Percentiles rank a stretch among this genome's conserved stretches.
phyloP scores from a whole-genome alignment of 2,113 vertebrate genomes.

The Quiscalus mexicanus region DNA sequence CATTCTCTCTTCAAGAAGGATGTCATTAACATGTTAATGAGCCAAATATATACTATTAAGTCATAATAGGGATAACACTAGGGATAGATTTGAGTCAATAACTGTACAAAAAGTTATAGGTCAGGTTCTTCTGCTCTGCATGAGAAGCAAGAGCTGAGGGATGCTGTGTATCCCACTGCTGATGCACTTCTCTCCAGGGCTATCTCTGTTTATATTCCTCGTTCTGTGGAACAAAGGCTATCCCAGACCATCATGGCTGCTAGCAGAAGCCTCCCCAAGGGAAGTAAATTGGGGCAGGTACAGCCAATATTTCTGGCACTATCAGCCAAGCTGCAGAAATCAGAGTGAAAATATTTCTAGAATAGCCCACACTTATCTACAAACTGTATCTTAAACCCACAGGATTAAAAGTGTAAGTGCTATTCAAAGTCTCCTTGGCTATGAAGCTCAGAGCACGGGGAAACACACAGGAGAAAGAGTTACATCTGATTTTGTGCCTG shows the following conservation, averaged over 20 bases:
- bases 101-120: neutral
- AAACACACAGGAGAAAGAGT: neutral
- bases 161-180: neutral
- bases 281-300: neutral
- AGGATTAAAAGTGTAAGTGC: neutral
- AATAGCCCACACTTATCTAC: neutral
- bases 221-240: neutral
- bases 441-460: neutral
- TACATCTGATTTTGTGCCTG: neutral
- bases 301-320: neutral
- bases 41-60: slow-evolving; percentile 24
- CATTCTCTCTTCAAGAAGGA: slow-evolving; percentile 21
- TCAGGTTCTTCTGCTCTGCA: neutral
- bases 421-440: neutral
- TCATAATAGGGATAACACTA: neutral
- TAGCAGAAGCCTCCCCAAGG: neutral
- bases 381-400: neutral
- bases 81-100: slow-evolving; percentile 8
- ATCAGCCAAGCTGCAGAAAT: neutral
- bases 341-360: neutral
- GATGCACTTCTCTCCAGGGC: neutral
- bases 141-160: neutral
- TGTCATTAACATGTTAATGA: slow-evolving; percentile 29
- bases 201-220: neutral
- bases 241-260: neutral